phyloP scores from a whole-genome alignment of 2,888 invertebrate species.

The Trissoscelio sp. region DNA sequence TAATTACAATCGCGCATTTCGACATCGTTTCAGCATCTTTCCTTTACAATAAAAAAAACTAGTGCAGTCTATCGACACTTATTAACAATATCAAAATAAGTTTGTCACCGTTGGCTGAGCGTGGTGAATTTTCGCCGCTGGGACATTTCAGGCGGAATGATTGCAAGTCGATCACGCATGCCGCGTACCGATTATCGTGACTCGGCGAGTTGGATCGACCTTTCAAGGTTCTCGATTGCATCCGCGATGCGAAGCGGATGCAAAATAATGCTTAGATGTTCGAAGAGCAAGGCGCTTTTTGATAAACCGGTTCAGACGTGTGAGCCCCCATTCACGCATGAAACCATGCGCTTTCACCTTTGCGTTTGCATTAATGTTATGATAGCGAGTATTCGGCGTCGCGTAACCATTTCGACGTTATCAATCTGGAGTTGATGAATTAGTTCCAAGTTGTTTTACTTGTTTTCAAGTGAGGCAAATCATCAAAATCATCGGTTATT shows the following conservation, averaged over 20 bases:
- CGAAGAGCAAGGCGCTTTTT: too few relatives aligned
- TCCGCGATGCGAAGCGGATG: slow-evolving; percentile 19
- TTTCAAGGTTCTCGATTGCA: slow-evolving; percentile 43
- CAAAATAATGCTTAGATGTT: slow-evolving; percentile 38
- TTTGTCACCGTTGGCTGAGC: slow-evolving; percentile 51
- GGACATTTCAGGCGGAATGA: slow-evolving; percentile 21
- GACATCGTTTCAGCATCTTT: slow-evolving; percentile 4
- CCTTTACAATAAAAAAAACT: not conserved
- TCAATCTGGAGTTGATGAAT: too few relatives aligned
- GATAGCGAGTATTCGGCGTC: too few relatives aligned
- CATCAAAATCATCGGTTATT: too few relatives aligned
- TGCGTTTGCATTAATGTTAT: not conserved
- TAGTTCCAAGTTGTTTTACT: too few relatives aligned
- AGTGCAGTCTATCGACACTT: slow-evolving; percentile 21
- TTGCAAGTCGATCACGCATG: slow-evolving; percentile 21
- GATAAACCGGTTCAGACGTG: too few relatives aligned
- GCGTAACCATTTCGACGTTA: too few relatives aligned
- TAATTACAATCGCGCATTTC: slow-evolving; percentile 13
- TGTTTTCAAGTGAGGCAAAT: too few relatives aligned
- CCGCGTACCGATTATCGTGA: slow-evolving; percentile 8
- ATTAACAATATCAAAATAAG: slow-evolving; percentile 38
- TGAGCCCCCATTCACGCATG: too few relatives aligned
- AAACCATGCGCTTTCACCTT: too few relatives aligned
- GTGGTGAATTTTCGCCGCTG: slow-evolving; percentile 34
- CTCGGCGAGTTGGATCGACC: slow-evolving; percentile 20